Base-by-base conservation (phyloP, 2,888 invertebrate species). In the Bellardia pandia region DNA sequence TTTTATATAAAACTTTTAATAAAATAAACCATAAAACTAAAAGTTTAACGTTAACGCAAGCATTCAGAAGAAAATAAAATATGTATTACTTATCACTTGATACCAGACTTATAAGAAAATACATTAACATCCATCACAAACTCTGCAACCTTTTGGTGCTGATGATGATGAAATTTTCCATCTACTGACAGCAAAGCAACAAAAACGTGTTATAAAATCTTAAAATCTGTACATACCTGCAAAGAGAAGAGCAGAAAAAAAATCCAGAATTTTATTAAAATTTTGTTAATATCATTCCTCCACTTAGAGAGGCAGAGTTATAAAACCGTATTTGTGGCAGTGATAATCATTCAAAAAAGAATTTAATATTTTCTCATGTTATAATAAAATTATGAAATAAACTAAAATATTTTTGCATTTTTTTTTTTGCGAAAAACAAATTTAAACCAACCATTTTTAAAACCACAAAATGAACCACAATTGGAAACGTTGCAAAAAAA, bases 391-490 rank as follows among this genome's bases (percentile, higher is more conserved):
- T 33, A 62, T 51, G 0, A 76, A 48, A 74, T 56, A 66, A 72
- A 74, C 53, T 64, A 82, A 45, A 66, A 71, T 56, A 11, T 13
- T 13, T 14, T 56, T 53, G 7, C 3, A 23, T n/a, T 14, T 48
- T 14, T 13, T 45, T 23, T 58, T 53, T 14, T 23, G 14, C 69
- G 68, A 8, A 13, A 51, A 53, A 33, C 16, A 72, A 72, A 72
- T 48, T 45, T 68, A 30, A 78, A 75, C 86, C 82, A 81, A 86
- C 86, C 80, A 77, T 51, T 60, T 51, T 60, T 14, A 23, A 33
- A 82, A 82, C 69, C 85, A 88, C 85, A 88, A 85, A 85, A 88
- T 68, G 77, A 79, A 83, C 82, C 78, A 79, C 85, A 83, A 42
- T 45, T n/a, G 72, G 16, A 56, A 56, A 58, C 16, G 11, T 60